Conservation (phyloP, 2,888 invertebrate species). For the Tiliacea citrago region DNA sequence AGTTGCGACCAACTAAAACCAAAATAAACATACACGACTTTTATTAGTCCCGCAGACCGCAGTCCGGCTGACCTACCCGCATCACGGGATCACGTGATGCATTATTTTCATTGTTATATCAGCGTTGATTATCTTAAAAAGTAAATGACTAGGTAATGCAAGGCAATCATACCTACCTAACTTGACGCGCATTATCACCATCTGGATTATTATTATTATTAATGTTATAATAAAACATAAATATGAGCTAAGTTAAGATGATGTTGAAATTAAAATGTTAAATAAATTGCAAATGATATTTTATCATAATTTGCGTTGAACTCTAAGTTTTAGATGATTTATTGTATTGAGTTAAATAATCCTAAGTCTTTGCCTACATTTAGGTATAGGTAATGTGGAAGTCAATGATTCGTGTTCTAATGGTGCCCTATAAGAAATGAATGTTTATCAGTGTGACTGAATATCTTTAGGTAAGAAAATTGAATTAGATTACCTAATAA, state of each 20-base stretch:
- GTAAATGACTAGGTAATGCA: not conserved
- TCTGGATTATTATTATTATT: not conserved
- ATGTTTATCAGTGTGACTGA: conserved; percentile 22
- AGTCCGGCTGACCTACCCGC: conserved; percentile 6
- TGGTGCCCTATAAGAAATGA: not conserved
- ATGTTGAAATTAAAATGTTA: conserved; percentile 11
- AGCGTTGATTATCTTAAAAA: conserved; percentile 7
- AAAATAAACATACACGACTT: conserved; percentile 21
- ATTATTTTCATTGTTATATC: conserved; percentile 7
- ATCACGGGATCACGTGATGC: conserved; percentile 1
- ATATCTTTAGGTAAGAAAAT: not conserved
- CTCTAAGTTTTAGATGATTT: conserved; percentile 1
- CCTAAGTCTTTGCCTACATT: conserved; percentile 1
- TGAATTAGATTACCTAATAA: conserved; percentile 1
- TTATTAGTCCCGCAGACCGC: conserved; percentile 16
- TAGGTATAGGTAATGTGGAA: not conserved
- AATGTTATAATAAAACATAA: conserved; percentile 7
- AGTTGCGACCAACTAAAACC: conserved; percentile 8
- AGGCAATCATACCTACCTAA: not conserved
- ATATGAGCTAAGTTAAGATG: not conserved
- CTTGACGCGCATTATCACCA: not conserved
- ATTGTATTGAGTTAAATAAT: not conserved
- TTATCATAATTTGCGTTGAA: not conserved
- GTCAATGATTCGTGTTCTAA: conserved; percentile 4
- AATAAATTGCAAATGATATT: not conserved